Evolutionary conservation across 2,113 vertebrate genomes (phyloP).

Genomic region (Pseudorectes ferrugineus): DNA sequence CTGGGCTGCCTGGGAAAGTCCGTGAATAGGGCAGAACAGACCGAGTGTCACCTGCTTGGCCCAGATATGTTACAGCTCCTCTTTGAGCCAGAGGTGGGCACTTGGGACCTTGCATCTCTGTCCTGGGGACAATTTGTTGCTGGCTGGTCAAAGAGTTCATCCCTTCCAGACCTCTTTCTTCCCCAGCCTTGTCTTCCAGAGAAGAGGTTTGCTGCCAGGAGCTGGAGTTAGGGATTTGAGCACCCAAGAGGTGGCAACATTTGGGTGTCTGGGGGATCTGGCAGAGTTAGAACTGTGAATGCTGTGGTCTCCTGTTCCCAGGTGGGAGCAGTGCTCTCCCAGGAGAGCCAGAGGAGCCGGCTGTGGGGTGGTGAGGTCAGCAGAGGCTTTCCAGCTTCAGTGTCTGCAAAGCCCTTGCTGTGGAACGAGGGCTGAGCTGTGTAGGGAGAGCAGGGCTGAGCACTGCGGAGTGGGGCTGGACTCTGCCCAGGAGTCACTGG

Average conservation of each 20-base stretch:
- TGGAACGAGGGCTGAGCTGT: neutral
- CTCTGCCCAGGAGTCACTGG: neutral
- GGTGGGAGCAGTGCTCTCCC: neutral
- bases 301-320: neutral
- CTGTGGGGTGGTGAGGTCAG: neutral
- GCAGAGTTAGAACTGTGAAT: neutral
- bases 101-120: neutral
- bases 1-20: neutral
- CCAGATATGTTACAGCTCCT: neutral
- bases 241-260: neutral
- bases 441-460: neutral
- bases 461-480: neutral
- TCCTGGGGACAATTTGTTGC: neutral
- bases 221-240: neutral
- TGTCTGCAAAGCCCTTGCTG: neutral
- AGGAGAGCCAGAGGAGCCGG: neutral
- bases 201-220: neutral
- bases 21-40: neutral
- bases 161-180: neutral
- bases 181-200: neutral
- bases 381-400: neutral
- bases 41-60: neutral
- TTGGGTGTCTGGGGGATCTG: neutral
- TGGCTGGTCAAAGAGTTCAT: neutral
- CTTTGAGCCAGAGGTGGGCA: neutral